Evolutionary conservation across 2,888 invertebrate genomes (phyloP), one percentile per base, ranked within the genome.

Genomic region (Galerucella calmariensis): DNA sequence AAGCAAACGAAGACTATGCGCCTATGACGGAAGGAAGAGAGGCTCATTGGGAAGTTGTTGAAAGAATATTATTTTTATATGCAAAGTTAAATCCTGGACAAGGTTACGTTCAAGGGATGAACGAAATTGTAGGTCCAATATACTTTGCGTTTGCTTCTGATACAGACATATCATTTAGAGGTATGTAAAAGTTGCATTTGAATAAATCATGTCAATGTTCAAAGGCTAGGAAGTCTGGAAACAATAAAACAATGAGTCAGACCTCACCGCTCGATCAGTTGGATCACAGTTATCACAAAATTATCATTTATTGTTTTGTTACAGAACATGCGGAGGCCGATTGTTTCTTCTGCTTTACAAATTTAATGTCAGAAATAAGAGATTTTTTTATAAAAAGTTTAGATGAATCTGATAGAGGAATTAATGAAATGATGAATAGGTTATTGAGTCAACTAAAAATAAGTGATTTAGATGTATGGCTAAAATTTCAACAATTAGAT

Each of bases 41-140:
- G 87, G 97, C 97, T 0, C 98, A 99, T 86, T 99, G 99, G 99
- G 98, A 99, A 88, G 98, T 99, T 4, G 95, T 98, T 0, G 98
- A 99, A 86, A 90, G 99, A 76, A 97, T 99, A 87, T 89, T 99
- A 74, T 99, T 99, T 88, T 90, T 99, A 0, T 99, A 99, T 87
- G 97, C 98, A 0, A 99, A 99, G 89, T 90, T 99, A 14, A 99
- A 99, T 90, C 97, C 98, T 0, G 99, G 99, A 0, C 97, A 98
- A 85, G 94, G 97, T 12, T 96, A 96, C 85, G 96, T 97, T 0
- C 96, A 99, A 89, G 99, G 99, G 70, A 99, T 99, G 99, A 99
- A 99, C 89, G 99, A 99, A 88, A 97, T 99, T 82, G 94, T 99
- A 62, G 99, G 98, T 0, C 99, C 99, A 9, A 97, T 99, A 83